Evolutionary conservation across 2,797 vertebrate species (phyloP).

Genomic region (Halcyon chelicuti): DNA sequence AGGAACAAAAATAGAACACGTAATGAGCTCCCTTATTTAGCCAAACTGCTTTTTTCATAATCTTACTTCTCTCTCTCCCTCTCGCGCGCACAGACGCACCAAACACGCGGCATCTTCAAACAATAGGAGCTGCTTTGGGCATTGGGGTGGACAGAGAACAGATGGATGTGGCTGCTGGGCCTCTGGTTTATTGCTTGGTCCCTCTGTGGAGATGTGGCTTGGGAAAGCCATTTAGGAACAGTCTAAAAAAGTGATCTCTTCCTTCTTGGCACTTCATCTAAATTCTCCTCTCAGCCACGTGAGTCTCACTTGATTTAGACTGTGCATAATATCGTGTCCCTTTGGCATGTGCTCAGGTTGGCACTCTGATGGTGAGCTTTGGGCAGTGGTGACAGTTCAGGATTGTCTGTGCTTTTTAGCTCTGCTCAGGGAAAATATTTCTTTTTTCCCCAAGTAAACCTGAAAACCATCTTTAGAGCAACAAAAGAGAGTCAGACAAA

Average conservation of each 20-base stretch:
- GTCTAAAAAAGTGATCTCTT: not conserved
- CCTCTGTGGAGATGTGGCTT: not conserved
- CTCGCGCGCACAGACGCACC: not conserved
- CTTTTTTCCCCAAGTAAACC: not conserved
- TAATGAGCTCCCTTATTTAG: conserved; percentile 79
- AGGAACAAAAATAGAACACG: conserved; percentile 75
- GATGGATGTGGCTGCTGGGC: not conserved
- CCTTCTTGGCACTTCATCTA: not conserved
- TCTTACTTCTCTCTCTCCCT: not conserved
- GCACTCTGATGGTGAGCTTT: not conserved
- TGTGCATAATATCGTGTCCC: accelerated
- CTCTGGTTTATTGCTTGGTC: not conserved
- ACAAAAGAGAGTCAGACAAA: not conserved
- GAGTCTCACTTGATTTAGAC: not conserved
- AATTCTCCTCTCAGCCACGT: not conserved
- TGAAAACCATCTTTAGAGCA: not conserved
- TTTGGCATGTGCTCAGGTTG: not conserved
- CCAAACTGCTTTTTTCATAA: conserved; percentile 64
- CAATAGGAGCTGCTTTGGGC: not conserved
- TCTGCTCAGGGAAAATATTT: not conserved
- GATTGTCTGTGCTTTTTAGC: not conserved
- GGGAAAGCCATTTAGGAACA: not conserved
- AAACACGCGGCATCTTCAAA: not conserved
- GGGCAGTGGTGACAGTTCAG: not conserved
- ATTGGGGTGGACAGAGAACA: not conserved